These are phyloP conservation scores for Centropristis striata DNA, from an alignment of 2,113 vertebrate species.

Conservation along the genomic window DNA sequence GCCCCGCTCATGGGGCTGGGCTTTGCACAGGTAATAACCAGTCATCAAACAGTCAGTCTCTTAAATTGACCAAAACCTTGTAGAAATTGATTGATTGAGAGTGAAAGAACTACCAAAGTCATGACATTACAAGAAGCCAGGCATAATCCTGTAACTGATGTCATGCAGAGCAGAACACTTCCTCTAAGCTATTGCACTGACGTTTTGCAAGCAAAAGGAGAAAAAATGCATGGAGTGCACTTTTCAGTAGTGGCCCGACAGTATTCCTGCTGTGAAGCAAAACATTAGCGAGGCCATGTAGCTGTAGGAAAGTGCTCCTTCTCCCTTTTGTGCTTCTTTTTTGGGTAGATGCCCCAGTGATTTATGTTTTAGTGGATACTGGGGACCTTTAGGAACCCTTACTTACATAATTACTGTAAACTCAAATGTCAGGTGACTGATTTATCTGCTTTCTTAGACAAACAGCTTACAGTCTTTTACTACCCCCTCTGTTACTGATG, in stretches of 20 bases:
- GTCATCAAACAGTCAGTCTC: background rate
- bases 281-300: background rate
- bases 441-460: background rate
- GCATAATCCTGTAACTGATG: conserved; percentile 9
- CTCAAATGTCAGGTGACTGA: background rate
- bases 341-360: background rate
- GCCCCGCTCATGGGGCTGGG: conserved; percentile 93
- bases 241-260: conserved; percentile 12
- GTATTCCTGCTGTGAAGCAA: background rate
- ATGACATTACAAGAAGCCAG: background rate
- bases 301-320: background rate
- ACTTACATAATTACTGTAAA: conserved; percentile 18
- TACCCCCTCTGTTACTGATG: background rate
- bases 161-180: background rate
- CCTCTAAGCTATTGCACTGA: background rate
- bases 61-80: background rate
- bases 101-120: background rate
- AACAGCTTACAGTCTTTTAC: background rate
- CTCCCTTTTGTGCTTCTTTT: background rate
- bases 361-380: background rate
- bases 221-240: background rate
- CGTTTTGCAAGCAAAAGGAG: background rate
- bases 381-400: background rate
- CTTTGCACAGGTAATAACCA: conserved; percentile 92
- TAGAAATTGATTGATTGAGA: too few relatives aligned